Evolutionary conservation across 2,888 invertebrate species (phyloP), one percentile per base, ranked within the genome.

Genomic region (Pomacea canaliculata): DNA sequence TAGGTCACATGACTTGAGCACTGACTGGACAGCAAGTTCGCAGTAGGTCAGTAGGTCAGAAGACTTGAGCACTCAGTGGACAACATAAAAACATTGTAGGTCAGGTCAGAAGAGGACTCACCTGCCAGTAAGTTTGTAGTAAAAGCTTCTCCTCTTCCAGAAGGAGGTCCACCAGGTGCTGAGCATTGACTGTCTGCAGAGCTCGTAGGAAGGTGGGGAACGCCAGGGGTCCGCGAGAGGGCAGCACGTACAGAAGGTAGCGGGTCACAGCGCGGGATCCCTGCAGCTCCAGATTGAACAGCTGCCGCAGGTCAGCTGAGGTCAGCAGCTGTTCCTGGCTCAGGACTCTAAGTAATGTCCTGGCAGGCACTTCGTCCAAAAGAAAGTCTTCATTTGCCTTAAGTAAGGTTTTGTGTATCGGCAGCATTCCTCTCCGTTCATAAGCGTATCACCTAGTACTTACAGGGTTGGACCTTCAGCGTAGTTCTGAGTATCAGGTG

Each of bases 161-260:
- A 46, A 80, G 66, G 4, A 80, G 70, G 49, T 80, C 79, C 16
- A 78, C 79, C 12, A 80, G 56, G 56, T 80, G 79, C 51, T 80
- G 79, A 18, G 76, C 76, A 27, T 70, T 71, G 12, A 78, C 78
- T n/a, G 76, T 73, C 49, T 80, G 79, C 18, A 80, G 51, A 4
- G 79, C 70, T 60, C 76, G 78, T 66, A 80, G 71, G 10, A 80
- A 62, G 4, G 79, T 71, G 16, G 78, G 71, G 72, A 76, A 80
- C 9, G 79, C 78, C 51, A 46, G 56, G n/a, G 76, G 68, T 23
- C 79, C 79, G 67, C 79, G 59, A 18, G 70, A 65, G 3, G 79
- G 79, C 66, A 80, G 66, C 73, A 80, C 79, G 60, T 73, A 71
- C 73, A 80, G 60, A 48, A 80, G 67, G 49, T 78, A 80, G 59